phyloP scores from a whole-genome alignment of 1,140 invertebrate species.

The Drosophila pallidifrons region DNA sequence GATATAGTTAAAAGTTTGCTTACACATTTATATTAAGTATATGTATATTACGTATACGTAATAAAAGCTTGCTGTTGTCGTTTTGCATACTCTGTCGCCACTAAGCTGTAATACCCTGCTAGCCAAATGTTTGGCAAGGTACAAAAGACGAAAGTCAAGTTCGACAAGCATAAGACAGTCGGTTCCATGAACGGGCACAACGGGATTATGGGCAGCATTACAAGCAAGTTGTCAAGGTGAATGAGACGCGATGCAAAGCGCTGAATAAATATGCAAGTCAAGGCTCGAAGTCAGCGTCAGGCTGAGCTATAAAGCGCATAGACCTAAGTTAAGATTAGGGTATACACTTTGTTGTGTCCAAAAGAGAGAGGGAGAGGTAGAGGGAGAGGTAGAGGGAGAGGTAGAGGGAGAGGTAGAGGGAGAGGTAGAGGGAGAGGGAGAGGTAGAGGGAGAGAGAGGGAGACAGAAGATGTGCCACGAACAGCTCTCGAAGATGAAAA shows the following conservation, averaged over 20 bases:
- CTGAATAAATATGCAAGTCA: slow-evolving; percentile 7
- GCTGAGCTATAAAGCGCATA: slow-evolving; percentile 1
- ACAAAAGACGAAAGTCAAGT: slow-evolving; percentile 3
- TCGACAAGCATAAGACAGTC: slow-evolving; percentile 2
- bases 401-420: no score
- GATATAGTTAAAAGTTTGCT: no score
- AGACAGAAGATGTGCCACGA: neutral
- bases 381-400: neutral
- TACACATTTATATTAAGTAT: no score
- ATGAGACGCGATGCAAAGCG: neutral
- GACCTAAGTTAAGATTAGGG: neutral
- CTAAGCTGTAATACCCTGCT: no score
- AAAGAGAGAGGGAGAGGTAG: neutral
- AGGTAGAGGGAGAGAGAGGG: no score
- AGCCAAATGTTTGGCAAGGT: neutral
- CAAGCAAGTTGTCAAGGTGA: slow-evolving; percentile 11
- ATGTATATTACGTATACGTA: no score
- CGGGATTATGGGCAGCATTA: slow-evolving; percentile 11
- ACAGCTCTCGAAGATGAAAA: slow-evolving; percentile 57
- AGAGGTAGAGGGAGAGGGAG: neutral
- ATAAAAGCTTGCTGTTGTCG: no score
- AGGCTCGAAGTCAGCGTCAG: neutral
- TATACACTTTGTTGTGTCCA: neutral
- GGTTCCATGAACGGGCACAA: neutral
- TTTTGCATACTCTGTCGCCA: no score